Evolutionary conservation across 2,888 invertebrate genomes (phyloP).

Genomic region (Hirtodrosophila trivittata): DNA sequence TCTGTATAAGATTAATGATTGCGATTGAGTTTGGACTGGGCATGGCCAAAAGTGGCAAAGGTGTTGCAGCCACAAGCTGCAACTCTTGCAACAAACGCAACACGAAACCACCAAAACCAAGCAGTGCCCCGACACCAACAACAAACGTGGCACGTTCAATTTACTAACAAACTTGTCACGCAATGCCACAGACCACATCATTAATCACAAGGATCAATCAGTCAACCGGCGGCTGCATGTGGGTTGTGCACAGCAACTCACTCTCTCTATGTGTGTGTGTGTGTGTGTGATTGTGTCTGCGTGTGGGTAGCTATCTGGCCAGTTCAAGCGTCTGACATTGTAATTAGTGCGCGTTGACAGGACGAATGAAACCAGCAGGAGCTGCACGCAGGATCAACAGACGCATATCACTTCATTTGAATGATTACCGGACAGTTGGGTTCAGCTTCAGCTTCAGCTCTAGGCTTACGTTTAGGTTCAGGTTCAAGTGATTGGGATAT

Average conservation of each 20-base stretch:
- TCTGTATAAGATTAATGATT: slow-evolving; percentile 32
- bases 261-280: slow-evolving; percentile 14
- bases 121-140: slow-evolving; percentile 30
- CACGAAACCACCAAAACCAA: slow-evolving; percentile 13
- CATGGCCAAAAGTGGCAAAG: slow-evolving; percentile 18
- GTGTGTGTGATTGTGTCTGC: slow-evolving; percentile 12
- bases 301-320: slow-evolving; percentile 31
- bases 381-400: slow-evolving; percentile 14
- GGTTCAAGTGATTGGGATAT: slow-evolving; percentile 25
- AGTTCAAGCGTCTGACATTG: slow-evolving; percentile 57
- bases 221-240: slow-evolving; percentile 49
- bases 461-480: no score
- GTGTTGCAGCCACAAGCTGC: slow-evolving; percentile 60
- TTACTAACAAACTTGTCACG: slow-evolving; percentile 79
- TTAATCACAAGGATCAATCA: slow-evolving; percentile 75
- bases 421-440: slow-evolving; percentile 45
- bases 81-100: slow-evolving; percentile 9
- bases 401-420: slow-evolving; percentile 56
- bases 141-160: slow-evolving; percentile 52
- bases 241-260: neutral
- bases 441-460: no score
- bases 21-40: neutral
- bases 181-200: slow-evolving; percentile 59
- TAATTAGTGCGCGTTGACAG: slow-evolving; percentile 71
- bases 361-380: slow-evolving; percentile 36